Percentiles rank a stretch among this genome's conserved stretches.
Evolutionary conservation across 2,113 vertebrate species (phyloP).

Genomic region (Rhegmatorhina hoffmannsi): DNA sequence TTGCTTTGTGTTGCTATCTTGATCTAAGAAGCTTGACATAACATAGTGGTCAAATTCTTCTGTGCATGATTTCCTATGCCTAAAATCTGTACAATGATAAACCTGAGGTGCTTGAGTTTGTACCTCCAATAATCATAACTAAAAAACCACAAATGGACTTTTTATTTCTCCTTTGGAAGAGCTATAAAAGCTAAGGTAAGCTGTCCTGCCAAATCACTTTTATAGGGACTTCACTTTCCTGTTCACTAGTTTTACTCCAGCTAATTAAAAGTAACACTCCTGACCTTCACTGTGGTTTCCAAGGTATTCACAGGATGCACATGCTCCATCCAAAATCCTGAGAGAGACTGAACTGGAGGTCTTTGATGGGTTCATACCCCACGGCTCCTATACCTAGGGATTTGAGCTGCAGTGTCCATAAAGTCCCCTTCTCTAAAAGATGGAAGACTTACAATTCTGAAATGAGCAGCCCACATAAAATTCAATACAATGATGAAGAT

Average conservation of each 20-base stretch:
- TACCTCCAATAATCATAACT: background rate
- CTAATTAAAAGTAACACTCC: slow-evolving; percentile 45
- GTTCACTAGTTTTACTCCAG: slow-evolving; percentile 45
- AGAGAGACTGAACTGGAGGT: background rate
- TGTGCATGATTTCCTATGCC: background rate
- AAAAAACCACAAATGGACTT: slow-evolving; percentile 40
- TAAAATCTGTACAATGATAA: background rate
- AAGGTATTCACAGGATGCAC: background rate
- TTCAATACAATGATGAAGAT: background rate
- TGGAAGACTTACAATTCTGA: background rate
- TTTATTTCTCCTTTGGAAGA: slow-evolving; percentile 41
- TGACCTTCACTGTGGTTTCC: background rate
- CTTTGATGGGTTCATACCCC: background rate
- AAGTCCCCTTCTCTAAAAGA: background rate
- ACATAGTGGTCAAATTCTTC: background rate
- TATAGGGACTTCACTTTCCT: slow-evolving; percentile 17
- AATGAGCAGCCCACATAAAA: background rate
- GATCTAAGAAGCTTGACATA: background rate
- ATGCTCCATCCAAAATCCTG: background rate
- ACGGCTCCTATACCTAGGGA: background rate
- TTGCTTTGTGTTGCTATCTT: background rate
- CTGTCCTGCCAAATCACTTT: slow-evolving; percentile 15
- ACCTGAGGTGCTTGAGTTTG: background rate
- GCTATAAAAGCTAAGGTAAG: slow-evolving; percentile 23
- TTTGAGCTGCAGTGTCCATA: background rate